These are phyloP conservation scores for Beaufortia kweichowensis DNA, from an alignment of 2,113 vertebrate species.

Conservation along the genomic window DNA sequence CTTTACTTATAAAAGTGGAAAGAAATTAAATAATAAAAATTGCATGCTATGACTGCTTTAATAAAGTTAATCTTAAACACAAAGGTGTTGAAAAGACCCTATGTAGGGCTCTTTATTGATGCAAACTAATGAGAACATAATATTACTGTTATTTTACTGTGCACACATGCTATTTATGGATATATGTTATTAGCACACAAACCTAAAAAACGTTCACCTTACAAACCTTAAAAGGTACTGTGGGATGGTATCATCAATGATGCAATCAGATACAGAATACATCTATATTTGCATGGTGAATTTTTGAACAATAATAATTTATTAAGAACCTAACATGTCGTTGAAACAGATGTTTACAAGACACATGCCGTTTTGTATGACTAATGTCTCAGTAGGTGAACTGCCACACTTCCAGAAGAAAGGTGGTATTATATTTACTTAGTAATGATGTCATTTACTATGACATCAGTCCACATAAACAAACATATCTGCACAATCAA, in stretches of 20 bases:
- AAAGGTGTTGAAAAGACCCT: not conserved
- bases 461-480: conserved; percentile 22
- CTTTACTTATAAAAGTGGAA: too few species aligned
- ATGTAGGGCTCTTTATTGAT: conserved; percentile 12
- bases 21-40: too few species aligned
- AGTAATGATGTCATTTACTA: not conserved
- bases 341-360: too few species aligned
- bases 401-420: too few species aligned
- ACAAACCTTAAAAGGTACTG: too few species aligned
- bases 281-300: too few species aligned
- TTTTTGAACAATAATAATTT: too few species aligned
- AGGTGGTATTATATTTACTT: too few species aligned
- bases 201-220: not conserved
- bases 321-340: too few species aligned
- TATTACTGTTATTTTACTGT: conserved; percentile 39
- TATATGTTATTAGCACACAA: not conserved
- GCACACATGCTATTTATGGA: conserved; percentile 39
- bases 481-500: conserved; percentile 23
- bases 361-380: not conserved
- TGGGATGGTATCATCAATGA: too few species aligned
- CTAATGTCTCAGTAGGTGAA: too few species aligned
- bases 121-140: conserved; percentile 38
- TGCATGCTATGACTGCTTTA: conserved; percentile 15
- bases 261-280: too few species aligned
- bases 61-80: not conserved